Percentiles rank a stretch among this genome's conserved stretches.
Conservation (phyloP, 2,888 invertebrate species). For the Yponomeuta plumbellus region DNA sequence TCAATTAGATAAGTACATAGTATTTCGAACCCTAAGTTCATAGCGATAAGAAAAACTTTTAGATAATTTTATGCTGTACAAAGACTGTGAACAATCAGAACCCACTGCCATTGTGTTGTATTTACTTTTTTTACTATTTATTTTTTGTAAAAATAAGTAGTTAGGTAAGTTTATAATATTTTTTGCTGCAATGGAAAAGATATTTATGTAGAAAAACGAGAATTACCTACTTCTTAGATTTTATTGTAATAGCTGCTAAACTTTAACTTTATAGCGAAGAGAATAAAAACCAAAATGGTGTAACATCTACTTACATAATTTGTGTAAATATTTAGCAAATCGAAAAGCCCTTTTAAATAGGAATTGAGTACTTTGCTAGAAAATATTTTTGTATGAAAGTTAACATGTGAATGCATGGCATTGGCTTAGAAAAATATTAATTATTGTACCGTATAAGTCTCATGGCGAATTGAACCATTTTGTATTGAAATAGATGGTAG, state of each 20-base stretch:
- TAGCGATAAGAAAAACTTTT: conserved; percentile 26
- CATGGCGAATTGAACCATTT: not conserved
- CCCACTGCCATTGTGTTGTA: conserved; percentile 65
- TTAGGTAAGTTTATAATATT: conserved; percentile 17
- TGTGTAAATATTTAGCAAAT: not conserved
- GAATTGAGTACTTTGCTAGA: not conserved
- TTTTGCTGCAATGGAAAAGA: conserved; percentile 11
- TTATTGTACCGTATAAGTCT: not conserved
- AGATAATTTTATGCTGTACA: conserved; percentile 44
- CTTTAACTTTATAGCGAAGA: not conserved
- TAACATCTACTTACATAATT: not conserved
- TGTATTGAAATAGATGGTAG: not conserved
- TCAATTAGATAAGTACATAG: conserved; percentile 50
- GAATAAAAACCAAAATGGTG: not conserved
- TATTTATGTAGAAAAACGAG: not conserved
- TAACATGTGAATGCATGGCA: not conserved
- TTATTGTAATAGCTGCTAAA: not conserved
- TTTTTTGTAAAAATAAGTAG: not conserved
- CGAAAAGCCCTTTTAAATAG: not conserved
- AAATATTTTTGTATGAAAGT: not conserved
- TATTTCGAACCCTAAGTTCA: conserved; percentile 34
- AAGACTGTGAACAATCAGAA: conserved; percentile 65
- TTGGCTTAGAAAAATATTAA: not conserved
- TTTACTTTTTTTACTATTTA: conserved; percentile 4
- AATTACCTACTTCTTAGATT: not conserved